Evolutionary conservation across 2,888 invertebrate genomes (phyloP).

Genomic region (Dicyrtoma fusca): DNA sequence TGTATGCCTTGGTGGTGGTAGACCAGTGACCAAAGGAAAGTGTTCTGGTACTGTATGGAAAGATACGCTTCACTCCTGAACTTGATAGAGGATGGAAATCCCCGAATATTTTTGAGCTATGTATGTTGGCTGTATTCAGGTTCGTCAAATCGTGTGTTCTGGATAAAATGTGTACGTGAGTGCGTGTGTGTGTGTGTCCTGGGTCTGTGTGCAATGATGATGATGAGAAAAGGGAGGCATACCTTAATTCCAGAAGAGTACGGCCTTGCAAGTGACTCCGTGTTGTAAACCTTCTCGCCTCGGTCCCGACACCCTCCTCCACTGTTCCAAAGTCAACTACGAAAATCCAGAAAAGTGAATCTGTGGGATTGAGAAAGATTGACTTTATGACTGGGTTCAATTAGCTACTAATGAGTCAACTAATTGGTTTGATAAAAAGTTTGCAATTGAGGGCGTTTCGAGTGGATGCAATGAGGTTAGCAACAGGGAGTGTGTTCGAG

Average conservation of each 20-base stretch:
- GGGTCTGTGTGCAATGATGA: neutral
- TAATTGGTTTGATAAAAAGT: slow-evolving; percentile 12
- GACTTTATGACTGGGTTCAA: neutral
- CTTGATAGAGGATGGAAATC: too few relatives aligned
- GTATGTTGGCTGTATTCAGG: too few relatives aligned
- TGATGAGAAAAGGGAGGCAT: neutral
- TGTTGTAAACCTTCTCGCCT: neutral
- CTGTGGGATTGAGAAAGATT: neutral
- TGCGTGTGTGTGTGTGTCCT: too few relatives aligned
- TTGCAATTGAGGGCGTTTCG: slow-evolving; percentile 3
- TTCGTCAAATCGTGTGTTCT: too few relatives aligned
- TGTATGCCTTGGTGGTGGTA: too few relatives aligned
- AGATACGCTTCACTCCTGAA: too few relatives aligned
- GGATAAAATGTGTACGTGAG: too few relatives aligned
- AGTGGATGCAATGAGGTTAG: slow-evolving; percentile 10
- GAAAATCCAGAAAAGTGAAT: neutral
- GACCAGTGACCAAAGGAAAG: too few relatives aligned
- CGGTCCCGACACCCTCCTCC: slow-evolving; percentile 7
- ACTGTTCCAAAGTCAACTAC: neutral
- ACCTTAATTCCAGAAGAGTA: slow-evolving; percentile 10
- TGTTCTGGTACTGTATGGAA: too few relatives aligned
- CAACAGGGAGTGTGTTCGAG: slow-evolving; percentile 27
- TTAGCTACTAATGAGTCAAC: slow-evolving; percentile 8
- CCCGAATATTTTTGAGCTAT: too few relatives aligned
- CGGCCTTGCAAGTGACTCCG: slow-evolving; percentile 25